These are phyloP conservation scores for Panthera leo DNA, from an alignment of 2,113 vertebrate species.

Conservation along the genomic window DNA sequence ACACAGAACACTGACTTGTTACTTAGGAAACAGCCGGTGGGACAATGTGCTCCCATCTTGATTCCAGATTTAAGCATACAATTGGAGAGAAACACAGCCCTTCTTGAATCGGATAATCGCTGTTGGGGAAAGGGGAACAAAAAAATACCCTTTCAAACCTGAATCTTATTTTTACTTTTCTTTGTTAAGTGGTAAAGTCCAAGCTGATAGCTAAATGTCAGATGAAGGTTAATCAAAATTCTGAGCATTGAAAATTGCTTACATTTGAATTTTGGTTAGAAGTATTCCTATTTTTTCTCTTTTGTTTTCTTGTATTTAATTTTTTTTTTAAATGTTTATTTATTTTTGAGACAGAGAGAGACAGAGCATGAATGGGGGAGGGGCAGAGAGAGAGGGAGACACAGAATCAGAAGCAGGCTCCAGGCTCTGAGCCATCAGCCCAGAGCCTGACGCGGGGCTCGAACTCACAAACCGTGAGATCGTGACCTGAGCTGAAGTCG, in stretches of 20 bases:
- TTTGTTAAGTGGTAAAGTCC: not conserved
- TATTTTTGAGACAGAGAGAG: too few species aligned
- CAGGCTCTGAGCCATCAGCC: too few species aligned
- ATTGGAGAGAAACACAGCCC: not conserved
- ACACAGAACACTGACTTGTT: not conserved
- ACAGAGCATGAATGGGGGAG: too few species aligned
- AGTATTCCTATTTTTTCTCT: not conserved
- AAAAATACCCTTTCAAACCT: not conserved
- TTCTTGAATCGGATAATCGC: not conserved
- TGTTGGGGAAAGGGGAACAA: not conserved
- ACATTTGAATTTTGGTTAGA: conserved; percentile 24
- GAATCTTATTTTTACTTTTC: not conserved
- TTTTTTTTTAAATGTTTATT: too few species aligned
- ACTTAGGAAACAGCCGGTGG: not conserved
- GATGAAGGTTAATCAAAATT: not conserved
- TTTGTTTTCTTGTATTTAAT: not conserved
- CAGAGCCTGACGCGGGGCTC: too few species aligned
- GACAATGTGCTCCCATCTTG: not conserved
- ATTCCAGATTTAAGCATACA: not conserved
- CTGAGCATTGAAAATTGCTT: not conserved
- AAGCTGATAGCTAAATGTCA: not conserved
- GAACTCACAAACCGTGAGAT: too few species aligned
- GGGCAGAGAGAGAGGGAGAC: too few species aligned
- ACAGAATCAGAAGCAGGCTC: too few species aligned
- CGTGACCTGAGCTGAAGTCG: too few species aligned